Conservation (phyloP, 2,797 vertebrate species). For the Micrastur ruficollis region DNA sequence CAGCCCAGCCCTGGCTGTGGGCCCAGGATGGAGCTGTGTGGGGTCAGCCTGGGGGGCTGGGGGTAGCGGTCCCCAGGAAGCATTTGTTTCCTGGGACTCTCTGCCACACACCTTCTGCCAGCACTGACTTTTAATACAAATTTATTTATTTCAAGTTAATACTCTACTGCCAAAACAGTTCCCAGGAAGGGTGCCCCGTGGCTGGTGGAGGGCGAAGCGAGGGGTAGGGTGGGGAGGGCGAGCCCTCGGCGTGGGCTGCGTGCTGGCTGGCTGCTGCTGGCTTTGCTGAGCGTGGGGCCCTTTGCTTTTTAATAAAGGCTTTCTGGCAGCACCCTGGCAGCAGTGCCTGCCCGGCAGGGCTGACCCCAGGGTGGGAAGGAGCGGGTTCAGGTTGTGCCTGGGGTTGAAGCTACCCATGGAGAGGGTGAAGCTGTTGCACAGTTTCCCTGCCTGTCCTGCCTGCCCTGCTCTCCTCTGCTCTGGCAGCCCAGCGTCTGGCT, state of each 20-base stretch:
- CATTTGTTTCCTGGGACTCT: neutral
- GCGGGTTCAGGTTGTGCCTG: fast-evolving
- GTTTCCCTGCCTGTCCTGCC: neutral
- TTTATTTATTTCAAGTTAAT: constrained; percentile 16
- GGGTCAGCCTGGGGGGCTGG: neutral
- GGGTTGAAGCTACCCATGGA: neutral
- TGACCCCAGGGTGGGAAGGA: neutral
- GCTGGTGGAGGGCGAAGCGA: neutral
- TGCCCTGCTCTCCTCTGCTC: neutral
- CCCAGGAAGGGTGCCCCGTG: neutral
- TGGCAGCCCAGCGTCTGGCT: neutral
- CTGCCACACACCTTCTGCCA: neutral
- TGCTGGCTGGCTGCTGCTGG: neutral
- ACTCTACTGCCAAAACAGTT: neutral
- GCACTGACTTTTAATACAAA: constrained; percentile 3
- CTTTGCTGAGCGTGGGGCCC: neutral
- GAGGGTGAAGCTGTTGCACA: neutral
- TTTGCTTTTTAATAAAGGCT: neutral
- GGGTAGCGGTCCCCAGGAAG: neutral
- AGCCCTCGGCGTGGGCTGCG: neutral
- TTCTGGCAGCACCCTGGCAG: neutral
- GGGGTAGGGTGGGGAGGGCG: no score
- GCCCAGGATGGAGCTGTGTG: fast-evolving
- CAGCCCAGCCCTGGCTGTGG: neutral
- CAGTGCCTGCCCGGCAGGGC: neutral